phyloP scores from a whole-genome alignment of 1,140 invertebrate species.

The Thaumatotibia leucotreta region DNA sequence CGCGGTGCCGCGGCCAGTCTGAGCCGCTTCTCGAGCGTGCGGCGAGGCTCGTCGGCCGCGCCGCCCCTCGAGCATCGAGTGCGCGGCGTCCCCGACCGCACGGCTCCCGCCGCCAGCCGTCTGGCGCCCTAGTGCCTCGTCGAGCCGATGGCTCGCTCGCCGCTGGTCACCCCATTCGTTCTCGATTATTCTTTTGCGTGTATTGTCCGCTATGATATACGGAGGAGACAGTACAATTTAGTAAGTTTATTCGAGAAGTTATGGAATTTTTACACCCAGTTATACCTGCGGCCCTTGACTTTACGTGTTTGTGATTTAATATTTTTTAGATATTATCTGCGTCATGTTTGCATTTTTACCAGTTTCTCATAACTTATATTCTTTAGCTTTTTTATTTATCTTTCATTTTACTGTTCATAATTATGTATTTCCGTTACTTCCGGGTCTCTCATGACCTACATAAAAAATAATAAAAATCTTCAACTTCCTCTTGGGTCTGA shows the following conservation, averaged over 20 bases:
- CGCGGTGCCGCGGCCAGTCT: constrained; percentile 51
- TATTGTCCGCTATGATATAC: constrained; percentile 36
- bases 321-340: not conserved
- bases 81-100: constrained; percentile 3
- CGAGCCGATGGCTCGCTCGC: constrained; percentile 28
- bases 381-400: not conserved
- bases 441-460: too few relatives aligned
- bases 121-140: constrained; percentile 28
- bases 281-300: not conserved
- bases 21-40: constrained; percentile 61
- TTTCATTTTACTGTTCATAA: not conserved
- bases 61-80: constrained; percentile 19
- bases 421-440: too few relatives aligned
- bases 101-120: constrained; percentile 15
- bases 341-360: not conserved
- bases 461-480: too few relatives aligned
- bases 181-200: constrained; percentile 47
- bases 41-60: constrained; percentile 41
- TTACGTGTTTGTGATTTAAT: not conserved
- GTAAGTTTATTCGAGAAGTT: constrained; percentile 51
- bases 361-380: not conserved
- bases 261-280: not conserved
- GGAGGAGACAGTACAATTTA: constrained; percentile 46
- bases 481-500: too few relatives aligned
- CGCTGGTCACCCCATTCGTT: constrained; percentile 36